Evolutionary conservation across 2,888 invertebrate species (phyloP), one percentile per base, ranked within the genome.

Genomic region (Noctuana brunneofusca): DNA sequence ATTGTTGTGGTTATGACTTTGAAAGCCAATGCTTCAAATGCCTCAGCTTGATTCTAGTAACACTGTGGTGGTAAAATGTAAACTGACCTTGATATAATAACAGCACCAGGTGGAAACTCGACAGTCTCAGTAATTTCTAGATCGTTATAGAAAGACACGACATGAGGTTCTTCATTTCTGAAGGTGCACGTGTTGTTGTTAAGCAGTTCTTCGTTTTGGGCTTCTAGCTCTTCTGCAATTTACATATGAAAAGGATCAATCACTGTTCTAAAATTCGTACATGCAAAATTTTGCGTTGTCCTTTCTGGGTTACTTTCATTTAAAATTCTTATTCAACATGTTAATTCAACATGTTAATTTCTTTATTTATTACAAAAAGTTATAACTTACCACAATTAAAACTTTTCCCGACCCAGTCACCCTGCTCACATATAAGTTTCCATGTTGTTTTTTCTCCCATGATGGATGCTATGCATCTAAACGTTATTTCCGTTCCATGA

Each of bases 401-500:
- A 56, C 96, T 95, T 73, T 95, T 93, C 20, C 96, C 97, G 65
- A 96, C 94, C 97, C 97, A 97, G 69, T 93, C 94, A 0, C 97
- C 97, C 72, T 96, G 95, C 76, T 96, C 96, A 73, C 97, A 97
- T 62, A 95, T 94, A 22, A 97, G 95, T 71, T 95, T 95, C 97
- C 97, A 97, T 0, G 96, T 96, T 24, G 95, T 95, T 75, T 95
- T 95, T 84, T 96, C 96, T 0, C 96, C 96, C 89, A 96, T 95
- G 48, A 95, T 95, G 67, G 95, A 95, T 0, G 95, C 95, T 69
- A 96, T 96, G 79, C 97, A 97, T 72, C 95, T 94, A 82, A 96
- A 97, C 5, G 95, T 95, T 56, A 97, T 95, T 84, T 96, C 96
- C 0, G 96, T 96, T 0, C 96, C 96, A 73, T 96, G 96, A 3